phyloP scores from a whole-genome alignment of 2,797 vertebrate species.

The Scolopax bukidnonensis region DNA sequence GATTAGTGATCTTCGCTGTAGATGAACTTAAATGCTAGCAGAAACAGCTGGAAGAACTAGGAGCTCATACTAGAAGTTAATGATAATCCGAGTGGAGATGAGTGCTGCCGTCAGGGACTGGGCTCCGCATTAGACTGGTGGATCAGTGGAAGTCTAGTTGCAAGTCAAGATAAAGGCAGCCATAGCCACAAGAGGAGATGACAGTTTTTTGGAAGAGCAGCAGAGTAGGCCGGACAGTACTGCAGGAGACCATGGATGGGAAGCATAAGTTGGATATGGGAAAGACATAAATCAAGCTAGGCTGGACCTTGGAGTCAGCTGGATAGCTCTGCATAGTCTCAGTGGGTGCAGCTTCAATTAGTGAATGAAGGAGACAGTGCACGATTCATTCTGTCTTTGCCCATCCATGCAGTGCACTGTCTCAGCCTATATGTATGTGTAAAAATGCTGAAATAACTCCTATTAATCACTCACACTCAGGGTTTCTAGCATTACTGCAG shows the following conservation, averaged over 20 bases:
- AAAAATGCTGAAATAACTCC: background rate
- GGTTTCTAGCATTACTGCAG: background rate
- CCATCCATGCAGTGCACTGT: background rate
- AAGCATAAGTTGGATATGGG: background rate
- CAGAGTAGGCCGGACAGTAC: background rate
- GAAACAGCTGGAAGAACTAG: background rate
- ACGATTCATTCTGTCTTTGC: accelerated
- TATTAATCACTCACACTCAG: background rate
- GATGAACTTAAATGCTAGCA: background rate
- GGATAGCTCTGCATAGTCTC: background rate
- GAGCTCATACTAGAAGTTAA: background rate
- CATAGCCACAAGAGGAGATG: background rate
- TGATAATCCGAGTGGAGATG: background rate
- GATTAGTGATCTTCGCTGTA: background rate
- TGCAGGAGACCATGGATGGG: background rate
- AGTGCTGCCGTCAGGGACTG: accelerated
- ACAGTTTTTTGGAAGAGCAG: background rate
- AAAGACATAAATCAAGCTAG: background rate
- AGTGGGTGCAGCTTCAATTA: background rate
- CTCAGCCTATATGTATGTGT: background rate
- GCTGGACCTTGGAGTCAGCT: background rate
- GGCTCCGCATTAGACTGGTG: background rate
- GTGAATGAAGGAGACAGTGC: background rate
- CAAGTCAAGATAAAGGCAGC: background rate
- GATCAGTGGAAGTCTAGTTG: background rate